Evolutionary conservation across 2,888 invertebrate species (phyloP), one percentile per base, ranked within the genome.

Genomic region (Clunio marinus): DNA sequence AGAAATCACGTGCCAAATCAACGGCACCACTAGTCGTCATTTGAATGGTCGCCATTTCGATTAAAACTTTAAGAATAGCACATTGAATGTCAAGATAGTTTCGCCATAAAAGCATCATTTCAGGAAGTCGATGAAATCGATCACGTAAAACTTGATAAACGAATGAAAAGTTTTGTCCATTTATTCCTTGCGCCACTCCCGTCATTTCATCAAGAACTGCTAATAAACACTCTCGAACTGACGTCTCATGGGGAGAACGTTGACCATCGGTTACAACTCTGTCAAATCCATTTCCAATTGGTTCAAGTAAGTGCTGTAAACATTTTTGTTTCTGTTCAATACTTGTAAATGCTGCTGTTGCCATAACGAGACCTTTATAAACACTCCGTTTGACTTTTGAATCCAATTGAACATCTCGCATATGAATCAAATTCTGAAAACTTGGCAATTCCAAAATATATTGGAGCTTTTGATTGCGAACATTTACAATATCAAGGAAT

Each of bases 401-500:
- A n/a, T 66, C 66, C 4, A 66, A 22, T 22, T 66, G 28, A 8
- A 66, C 15, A n/a, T 66, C 66, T 7, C 55, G 28, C 32, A 66
- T 55, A 4, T 66, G 66, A 24, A 66, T 66, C 1, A 66, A 17
- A 22, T 32, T 35, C 7, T 66, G 51, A 35, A 66, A 66, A 32
- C 55, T 66, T 28, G 27, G 22, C 46, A 69, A 25, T 17, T 69
- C 55, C 4, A 66, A 8, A 15, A 66, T 45, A 17, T 66, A 35
- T 70, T 25, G 69, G 68, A 74, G 76, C 73, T 75, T 84, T 83
- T 82, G 83, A 51, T 80, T 76, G 71, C 75, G 78, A 8, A 79
- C 78, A 63, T 83, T 81, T 4, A 84, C 81, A 41, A 86, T 75
- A 1, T 81, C 76, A 10, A 81, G 74, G 28, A 90, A 81, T 10